A percentile compares a stretch with the other conserved stretches of the same genome.
Conservation (phyloP, 2,888 invertebrate species). For the Biston stratarius region DNA sequence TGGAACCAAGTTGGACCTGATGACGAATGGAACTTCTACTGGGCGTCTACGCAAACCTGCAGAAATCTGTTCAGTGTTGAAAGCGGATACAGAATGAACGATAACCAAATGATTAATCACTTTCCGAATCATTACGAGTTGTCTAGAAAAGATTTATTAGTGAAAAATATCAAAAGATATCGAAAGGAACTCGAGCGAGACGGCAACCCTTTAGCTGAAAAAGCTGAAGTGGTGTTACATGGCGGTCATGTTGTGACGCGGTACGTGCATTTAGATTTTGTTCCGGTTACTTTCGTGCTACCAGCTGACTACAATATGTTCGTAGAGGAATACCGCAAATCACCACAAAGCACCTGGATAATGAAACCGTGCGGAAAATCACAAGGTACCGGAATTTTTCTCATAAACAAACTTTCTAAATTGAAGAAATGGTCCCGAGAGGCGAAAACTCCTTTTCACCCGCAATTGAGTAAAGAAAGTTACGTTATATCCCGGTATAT, state of each 20-base stretch:
- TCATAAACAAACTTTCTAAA: conserved; percentile 97
- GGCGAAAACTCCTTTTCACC: conserved; percentile 94
- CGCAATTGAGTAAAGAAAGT: conserved; percentile 93
- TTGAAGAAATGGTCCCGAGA: conserved; percentile 96
- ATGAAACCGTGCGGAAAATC: conserved; percentile 99
- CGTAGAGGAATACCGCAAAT: conserved; percentile 97
- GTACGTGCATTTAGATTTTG: conserved; percentile 93
- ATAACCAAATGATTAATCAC: conserved; percentile 97
- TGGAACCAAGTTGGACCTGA: conserved; percentile 95
- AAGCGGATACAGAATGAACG: conserved; percentile 84
- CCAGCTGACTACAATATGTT: conserved; percentile 99
- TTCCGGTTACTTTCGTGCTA: conserved; percentile 96
- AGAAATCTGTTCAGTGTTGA: conserved; percentile 91
- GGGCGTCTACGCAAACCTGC: conserved; percentile 96
- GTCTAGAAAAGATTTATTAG: conserved; percentile 97
- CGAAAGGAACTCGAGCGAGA: conserved; percentile 97
- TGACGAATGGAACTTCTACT: conserved; percentile 98
- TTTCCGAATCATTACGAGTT: conserved; percentile 98
- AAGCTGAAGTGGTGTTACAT: conserved; percentile 80
- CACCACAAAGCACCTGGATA: conserved; percentile 98
- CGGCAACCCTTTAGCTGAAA: conserved; percentile 94
- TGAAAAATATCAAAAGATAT: conserved; percentile 98
- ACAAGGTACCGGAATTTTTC: conserved; percentile 97
- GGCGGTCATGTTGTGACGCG: conserved; percentile 89
- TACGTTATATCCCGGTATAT: conserved; percentile 99